Conservation (phyloP, 2,797 vertebrate species). For the Enteromius trimaculatus region DNA sequence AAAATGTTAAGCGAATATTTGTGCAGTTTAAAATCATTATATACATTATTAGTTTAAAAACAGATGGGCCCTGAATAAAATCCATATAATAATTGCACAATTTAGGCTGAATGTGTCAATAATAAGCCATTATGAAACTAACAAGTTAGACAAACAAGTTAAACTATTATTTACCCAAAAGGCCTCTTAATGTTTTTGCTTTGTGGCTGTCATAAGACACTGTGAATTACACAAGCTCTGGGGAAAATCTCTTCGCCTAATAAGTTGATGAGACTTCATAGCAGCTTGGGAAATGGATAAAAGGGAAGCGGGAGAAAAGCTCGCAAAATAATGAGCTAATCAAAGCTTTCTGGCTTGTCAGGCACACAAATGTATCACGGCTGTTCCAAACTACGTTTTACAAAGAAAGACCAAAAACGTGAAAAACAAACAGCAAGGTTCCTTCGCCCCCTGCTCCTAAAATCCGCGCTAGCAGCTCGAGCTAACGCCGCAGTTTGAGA, state of each 20-base stretch:
- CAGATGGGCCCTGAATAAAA: not conserved
- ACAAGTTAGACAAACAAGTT: not conserved
- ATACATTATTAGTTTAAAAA: not conserved
- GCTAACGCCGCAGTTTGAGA: conserved; percentile 43
- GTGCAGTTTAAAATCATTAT: not conserved
- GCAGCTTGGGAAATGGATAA: not conserved
- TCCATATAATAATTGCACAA: not conserved
- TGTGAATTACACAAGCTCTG: not conserved
- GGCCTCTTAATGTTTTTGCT: not conserved
- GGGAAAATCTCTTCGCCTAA: not conserved
- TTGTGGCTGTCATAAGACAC: not conserved
- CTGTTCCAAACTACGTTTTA: not conserved
- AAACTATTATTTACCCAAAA: not conserved
- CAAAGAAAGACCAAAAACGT: not conserved
- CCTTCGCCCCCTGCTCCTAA: conserved; percentile 21
- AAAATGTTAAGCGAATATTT: not conserved
- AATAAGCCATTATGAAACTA: not conserved
- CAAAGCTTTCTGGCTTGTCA: not conserved
- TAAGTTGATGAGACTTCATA: not conserved
- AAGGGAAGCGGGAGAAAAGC: not conserved
- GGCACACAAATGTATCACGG: not conserved
- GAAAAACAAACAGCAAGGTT: conserved; percentile 3
- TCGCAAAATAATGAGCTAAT: not conserved
- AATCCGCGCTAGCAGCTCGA: conserved; percentile 27
- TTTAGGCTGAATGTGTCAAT: not conserved